Conservation (phyloP, 2,888 invertebrate species). For the Dendrolimus pini region DNA sequence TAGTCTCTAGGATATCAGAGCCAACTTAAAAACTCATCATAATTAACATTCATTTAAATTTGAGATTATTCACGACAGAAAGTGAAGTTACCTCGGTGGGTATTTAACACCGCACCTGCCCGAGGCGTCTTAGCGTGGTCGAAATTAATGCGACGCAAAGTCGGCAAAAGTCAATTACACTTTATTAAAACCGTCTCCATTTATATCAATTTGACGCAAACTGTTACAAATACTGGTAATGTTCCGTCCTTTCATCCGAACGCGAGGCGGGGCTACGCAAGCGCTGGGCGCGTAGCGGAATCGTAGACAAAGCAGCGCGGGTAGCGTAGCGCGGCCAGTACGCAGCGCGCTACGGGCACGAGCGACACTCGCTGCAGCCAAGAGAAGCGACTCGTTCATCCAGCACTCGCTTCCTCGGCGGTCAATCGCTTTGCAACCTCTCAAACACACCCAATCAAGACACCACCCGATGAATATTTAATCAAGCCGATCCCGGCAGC, state of each 20-base stretch:
- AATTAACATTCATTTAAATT: constrained; percentile 72
- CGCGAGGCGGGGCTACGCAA: constrained; percentile 72
- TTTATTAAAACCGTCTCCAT: constrained; percentile 77
- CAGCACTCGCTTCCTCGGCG: constrained; percentile 25
- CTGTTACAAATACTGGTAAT: constrained; percentile 77
- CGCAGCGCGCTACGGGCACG: constrained; percentile 41
- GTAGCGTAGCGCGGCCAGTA: constrained; percentile 41
- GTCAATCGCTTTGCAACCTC: constrained; percentile 29
- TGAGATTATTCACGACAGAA: constrained; percentile 65
- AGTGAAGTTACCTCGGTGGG: constrained; percentile 57
- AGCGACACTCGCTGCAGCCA: constrained; percentile 23
- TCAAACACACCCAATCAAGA: constrained; percentile 41
- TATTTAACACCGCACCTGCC: constrained; percentile 72
- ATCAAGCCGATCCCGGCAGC: constrained; percentile 52
- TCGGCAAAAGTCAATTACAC: constrained; percentile 77
- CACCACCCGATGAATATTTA: constrained; percentile 64
- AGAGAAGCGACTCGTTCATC: background rate
- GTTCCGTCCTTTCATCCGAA: constrained; percentile 71
- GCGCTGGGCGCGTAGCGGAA: constrained; percentile 50
- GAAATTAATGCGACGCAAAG: constrained; percentile 74
- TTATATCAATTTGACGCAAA: constrained; percentile 77
- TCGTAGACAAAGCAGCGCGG: constrained; percentile 38
- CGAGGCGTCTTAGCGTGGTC: constrained; percentile 70
- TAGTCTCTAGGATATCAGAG: constrained; percentile 38
- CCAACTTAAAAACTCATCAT: constrained; percentile 60